Conservation (phyloP, 2,888 invertebrate species). For the Hirtodrosophila trivittata region DNA sequence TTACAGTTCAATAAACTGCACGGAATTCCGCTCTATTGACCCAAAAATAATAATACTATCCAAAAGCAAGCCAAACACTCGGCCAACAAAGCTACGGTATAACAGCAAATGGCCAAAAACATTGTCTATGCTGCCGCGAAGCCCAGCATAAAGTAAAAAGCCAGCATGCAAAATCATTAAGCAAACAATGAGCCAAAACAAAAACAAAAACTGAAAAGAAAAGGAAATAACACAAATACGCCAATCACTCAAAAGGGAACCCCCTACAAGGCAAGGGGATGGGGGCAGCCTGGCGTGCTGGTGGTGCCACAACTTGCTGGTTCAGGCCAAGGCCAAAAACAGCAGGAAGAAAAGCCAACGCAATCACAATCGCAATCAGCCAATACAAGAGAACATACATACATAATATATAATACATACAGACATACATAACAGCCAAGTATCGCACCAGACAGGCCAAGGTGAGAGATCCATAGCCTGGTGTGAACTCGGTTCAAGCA, state of each 20-base stretch:
- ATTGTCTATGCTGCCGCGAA: slow-evolving; percentile 16
- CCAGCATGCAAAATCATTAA: slow-evolving; percentile 64
- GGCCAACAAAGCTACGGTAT: slow-evolving; percentile 31
- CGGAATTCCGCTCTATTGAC: slow-evolving; percentile 74
- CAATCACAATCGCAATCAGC: slow-evolving; percentile 35
- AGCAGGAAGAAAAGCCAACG: slow-evolving; percentile 65
- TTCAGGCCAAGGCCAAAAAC: slow-evolving; percentile 69
- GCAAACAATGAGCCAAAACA: slow-evolving; percentile 58
- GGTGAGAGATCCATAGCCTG: slow-evolving; percentile 51
- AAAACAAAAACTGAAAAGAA: slow-evolving; percentile 7
- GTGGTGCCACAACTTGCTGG: not conserved
- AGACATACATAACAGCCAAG: not conserved
- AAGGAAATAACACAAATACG: slow-evolving; percentile 8
- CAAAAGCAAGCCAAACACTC: slow-evolving; percentile 23
- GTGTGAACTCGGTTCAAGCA: too few relatives aligned
- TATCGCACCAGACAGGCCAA: slow-evolving; percentile 47
- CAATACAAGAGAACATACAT: slow-evolving; percentile 6
- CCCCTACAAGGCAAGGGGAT: not conserved
- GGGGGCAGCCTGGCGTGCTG: not conserved
- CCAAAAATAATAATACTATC: slow-evolving; percentile 56
- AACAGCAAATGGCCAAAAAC: slow-evolving; percentile 4
- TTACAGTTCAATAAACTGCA: slow-evolving; percentile 70
- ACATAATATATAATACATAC: slow-evolving; percentile 7
- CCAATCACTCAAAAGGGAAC: slow-evolving; percentile 54
- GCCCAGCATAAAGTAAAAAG: slow-evolving; percentile 9